A percentile compares a stretch with the other conserved stretches of the same genome.
Conservation (phyloP, 2,888 invertebrate genomes). For the Pristionchus entomophagus region DNA sequence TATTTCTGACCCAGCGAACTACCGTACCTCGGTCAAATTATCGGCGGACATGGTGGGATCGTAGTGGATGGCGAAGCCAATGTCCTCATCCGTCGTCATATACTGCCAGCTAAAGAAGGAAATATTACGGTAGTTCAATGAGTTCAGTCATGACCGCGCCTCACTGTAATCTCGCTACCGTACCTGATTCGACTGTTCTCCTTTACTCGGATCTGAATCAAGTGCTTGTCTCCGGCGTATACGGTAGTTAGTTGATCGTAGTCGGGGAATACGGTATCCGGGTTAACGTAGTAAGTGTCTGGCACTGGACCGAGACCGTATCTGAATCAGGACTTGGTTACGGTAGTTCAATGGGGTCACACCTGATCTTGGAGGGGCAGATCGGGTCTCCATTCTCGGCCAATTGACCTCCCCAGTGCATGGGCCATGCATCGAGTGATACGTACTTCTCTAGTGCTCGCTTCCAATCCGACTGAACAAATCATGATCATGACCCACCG, state of each 20-base stretch:
- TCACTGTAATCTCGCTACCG: slow-evolving; percentile 30
- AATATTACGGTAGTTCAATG: no score
- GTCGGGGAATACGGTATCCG: slow-evolving; percentile 68
- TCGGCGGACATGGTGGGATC: slow-evolving; percentile 62
- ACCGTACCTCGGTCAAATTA: slow-evolving; percentile 65
- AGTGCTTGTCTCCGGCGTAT: slow-evolving; percentile 75
- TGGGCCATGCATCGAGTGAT: slow-evolving; percentile 73
- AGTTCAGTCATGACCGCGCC: background rate
- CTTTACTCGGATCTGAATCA: slow-evolving; percentile 73
- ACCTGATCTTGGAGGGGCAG: slow-evolving; percentile 69
- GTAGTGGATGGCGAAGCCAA: slow-evolving; percentile 75
- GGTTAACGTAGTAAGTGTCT: slow-evolving; percentile 72
- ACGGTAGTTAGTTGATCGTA: slow-evolving; percentile 75
- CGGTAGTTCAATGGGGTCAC: background rate
- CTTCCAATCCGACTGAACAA: slow-evolving; percentile 72
- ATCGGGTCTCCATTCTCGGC: slow-evolving; percentile 70
- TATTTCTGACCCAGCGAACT: background rate
- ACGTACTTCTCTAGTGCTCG: slow-evolving; percentile 71
- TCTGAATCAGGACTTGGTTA: slow-evolving; percentile 48
- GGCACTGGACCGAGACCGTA: slow-evolving; percentile 75
- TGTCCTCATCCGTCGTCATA: slow-evolving; percentile 75
- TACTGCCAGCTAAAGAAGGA: slow-evolving; percentile 73
- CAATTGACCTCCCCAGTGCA: slow-evolving; percentile 73
- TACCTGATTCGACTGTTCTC: slow-evolving; percentile 66
- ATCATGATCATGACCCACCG: slow-evolving; percentile 30